Percentiles rank a stretch among this genome's conserved stretches.
Conservation (phyloP, 2,888 invertebrate species). For the Aphidius colemani region DNA sequence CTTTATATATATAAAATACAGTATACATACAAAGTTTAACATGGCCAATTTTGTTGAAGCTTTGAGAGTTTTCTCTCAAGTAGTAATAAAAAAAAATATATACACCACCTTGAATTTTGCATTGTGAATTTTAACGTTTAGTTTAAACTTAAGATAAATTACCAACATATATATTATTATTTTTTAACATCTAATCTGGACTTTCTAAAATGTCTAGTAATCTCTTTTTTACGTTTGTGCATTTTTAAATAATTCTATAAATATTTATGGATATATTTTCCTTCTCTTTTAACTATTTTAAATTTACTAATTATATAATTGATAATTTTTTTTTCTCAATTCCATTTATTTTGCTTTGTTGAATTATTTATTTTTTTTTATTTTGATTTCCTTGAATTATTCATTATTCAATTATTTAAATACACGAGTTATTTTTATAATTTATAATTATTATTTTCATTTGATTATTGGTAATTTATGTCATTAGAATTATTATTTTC, state of each 20-base stretch:
- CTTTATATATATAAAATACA: slow-evolving; percentile 12
- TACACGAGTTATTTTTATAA: no score
- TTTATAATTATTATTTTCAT: no score
- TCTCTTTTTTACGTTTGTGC: background rate
- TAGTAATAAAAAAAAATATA: background rate
- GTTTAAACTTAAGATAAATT: slow-evolving; percentile 18
- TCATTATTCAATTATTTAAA: no score
- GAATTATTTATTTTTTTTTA: background rate
- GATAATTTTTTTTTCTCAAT: background rate
- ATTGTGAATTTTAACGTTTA: slow-evolving; percentile 24
- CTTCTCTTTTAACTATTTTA: background rate
- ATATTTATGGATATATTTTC: background rate
- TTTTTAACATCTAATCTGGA: background rate
- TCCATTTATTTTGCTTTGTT: background rate
- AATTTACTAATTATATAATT: background rate
- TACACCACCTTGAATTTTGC: slow-evolving; percentile 5
- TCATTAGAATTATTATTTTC: no score
- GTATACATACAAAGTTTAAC: no score
- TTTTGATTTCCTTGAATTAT: no score
- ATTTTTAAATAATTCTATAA: background rate
- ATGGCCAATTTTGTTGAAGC: slow-evolving; percentile 5
- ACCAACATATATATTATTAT: background rate
- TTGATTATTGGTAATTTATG: no score
- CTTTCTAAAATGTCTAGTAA: background rate
- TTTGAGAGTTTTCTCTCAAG: background rate